phyloP scores from a whole-genome alignment of 2,113 vertebrate genomes.

The Connochaetes taurinus region DNA sequence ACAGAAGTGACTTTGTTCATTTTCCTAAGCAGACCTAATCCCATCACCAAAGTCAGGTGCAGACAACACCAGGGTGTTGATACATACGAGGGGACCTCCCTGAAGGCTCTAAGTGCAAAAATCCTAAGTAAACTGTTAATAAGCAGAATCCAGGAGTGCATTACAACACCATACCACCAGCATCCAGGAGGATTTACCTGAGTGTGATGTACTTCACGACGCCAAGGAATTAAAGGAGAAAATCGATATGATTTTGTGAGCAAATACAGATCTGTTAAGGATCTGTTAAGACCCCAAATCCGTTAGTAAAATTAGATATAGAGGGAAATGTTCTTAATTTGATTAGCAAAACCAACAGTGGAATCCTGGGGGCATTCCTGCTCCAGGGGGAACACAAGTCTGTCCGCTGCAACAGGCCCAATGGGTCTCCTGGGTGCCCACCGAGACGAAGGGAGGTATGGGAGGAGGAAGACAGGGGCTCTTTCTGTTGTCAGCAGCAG shows the following conservation, averaged over 20 bases:
- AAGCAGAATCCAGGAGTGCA: accelerated
- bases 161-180: accelerated
- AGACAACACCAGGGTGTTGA: accelerated
- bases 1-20: not conserved
- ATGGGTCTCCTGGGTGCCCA: accelerated
- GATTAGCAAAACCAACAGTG: not conserved
- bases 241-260: accelerated
- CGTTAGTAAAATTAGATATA: accelerated
- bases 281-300: not conserved
- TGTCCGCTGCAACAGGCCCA: accelerated
- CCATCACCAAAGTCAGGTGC: accelerated
- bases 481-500: not conserved
- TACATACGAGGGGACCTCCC: accelerated
- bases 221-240: not conserved
- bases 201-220: accelerated
- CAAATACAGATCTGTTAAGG: too few species aligned
- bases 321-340: not conserved
- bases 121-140: accelerated
- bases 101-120: accelerated
- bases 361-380: accelerated
- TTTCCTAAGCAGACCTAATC: not conserved
- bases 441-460: accelerated
- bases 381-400: not conserved
- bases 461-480: accelerated
- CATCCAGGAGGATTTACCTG: accelerated